A percentile compares a stretch with the other conserved stretches of the same genome.
phyloP scores from a whole-genome alignment of 2,113 vertebrate species.

The Variabilichromis moorii region DNA sequence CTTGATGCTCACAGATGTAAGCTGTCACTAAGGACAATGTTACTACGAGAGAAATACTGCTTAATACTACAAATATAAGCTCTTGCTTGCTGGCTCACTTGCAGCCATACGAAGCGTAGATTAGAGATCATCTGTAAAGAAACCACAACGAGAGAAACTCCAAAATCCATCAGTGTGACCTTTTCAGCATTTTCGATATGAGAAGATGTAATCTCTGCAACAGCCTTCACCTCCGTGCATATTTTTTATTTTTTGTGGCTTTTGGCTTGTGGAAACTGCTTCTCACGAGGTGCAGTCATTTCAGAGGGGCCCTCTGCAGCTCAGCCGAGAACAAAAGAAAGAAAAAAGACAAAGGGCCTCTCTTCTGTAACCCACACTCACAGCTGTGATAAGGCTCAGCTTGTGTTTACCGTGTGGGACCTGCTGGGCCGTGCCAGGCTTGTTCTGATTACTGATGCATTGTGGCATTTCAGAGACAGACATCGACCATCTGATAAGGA shows the following conservation, averaged over 20 bases:
- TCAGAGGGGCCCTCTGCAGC: background rate
- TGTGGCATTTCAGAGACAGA: slow-evolving; percentile 47
- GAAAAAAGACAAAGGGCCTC: background rate
- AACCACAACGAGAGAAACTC: slow-evolving; percentile 20
- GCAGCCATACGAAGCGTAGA: background rate
- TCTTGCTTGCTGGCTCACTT: background rate
- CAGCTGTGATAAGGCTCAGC: slow-evolving; percentile 45
- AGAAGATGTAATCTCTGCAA: slow-evolving; percentile 53
- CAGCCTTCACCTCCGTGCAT: slow-evolving; percentile 14
- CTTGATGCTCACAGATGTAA: slow-evolving; percentile 23
- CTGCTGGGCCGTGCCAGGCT: slow-evolving; percentile 33
- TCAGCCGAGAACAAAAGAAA: background rate
- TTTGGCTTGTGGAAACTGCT: slow-evolving; percentile 55
- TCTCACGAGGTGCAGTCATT: slow-evolving; percentile 17
- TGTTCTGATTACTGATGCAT: slow-evolving; percentile 41
- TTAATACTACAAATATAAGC: background rate
- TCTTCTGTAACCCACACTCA: slow-evolving; percentile 14
- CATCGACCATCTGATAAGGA: slow-evolving; percentile 41
- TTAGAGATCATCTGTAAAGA: slow-evolving; percentile 15
- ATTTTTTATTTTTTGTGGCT: slow-evolving; percentile 48
- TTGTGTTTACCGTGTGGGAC: slow-evolving; percentile 39
- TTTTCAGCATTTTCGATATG: slow-evolving; percentile 24
- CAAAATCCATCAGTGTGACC: slow-evolving; percentile 29
- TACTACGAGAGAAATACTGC: background rate
- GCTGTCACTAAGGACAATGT: slow-evolving; percentile 2